phyloP scores from a whole-genome alignment of 2,888 invertebrate species.

The Actias luna region DNA sequence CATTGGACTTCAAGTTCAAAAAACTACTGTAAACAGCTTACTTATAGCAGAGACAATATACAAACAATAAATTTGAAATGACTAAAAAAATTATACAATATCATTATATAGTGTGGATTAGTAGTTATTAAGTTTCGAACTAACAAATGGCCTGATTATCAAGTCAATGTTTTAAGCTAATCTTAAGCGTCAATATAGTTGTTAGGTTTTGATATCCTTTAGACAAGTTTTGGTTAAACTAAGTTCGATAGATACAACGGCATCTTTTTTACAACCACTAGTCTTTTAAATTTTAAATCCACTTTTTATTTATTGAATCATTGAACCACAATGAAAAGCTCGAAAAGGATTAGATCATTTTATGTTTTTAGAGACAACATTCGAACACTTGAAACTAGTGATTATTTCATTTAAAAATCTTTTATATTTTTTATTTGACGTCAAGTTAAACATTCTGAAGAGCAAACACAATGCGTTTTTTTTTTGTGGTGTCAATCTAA shows the following conservation, averaged over 20 bases:
- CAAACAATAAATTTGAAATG: neutral
- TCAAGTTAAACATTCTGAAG: constrained; percentile 7
- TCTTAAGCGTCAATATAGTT: neutral
- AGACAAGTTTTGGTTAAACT: too few species aligned
- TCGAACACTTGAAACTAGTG: constrained; percentile 5
- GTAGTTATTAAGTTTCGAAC: too few species aligned
- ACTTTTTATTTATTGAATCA: constrained; percentile 4
- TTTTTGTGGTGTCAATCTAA: constrained; percentile 45
- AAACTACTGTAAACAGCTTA: neutral
- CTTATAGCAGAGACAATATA: neutral
- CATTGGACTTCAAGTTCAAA: neutral
- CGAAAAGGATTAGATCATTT: neutral
- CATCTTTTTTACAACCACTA: neutral
- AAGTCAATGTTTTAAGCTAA: neutral
- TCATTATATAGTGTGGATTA: neutral
- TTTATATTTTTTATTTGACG: constrained; percentile 4
- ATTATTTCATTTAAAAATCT: constrained; percentile 8
- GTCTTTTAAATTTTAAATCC: neutral
- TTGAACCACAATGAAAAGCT: neutral
- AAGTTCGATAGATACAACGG: neutral
- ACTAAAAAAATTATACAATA: neutral
- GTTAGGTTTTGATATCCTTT: too few species aligned
- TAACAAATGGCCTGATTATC: neutral
- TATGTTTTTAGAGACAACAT: constrained; percentile 13
- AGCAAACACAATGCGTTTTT: constrained; percentile 45